These are phyloP conservation scores for Bombus turneri DNA, from an alignment of 1,140 invertebrate genomes.

Conservation along the genomic window DNA sequence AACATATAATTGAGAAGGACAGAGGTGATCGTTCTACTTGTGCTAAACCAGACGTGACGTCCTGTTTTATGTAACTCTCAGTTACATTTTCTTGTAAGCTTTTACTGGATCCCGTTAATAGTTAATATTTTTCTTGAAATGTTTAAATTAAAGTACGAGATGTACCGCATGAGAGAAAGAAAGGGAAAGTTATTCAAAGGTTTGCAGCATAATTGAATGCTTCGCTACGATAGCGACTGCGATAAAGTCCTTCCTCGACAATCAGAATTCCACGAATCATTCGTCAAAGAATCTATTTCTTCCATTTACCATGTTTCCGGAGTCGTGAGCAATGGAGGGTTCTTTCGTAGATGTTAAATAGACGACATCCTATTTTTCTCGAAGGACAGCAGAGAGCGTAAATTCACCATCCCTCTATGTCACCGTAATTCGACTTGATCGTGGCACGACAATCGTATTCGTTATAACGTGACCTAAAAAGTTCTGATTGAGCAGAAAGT, in stretches of 20 bases:
- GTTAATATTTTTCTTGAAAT: neutral
- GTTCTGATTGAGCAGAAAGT: neutral
- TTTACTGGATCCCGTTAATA: neutral
- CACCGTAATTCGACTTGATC: conserved; percentile 11
- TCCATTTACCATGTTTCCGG: conserved; percentile 11
- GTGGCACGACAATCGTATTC: conserved; percentile 25
- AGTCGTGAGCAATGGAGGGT: neutral
- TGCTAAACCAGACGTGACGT: neutral
- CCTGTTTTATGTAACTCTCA: neutral
- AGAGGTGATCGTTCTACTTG: neutral
- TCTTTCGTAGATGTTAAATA: conserved; percentile 34
- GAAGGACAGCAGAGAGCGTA: neutral
- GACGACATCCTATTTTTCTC: conserved; percentile 6
- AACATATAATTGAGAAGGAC: neutral
- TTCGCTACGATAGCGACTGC: no score
- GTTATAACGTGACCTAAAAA: conserved; percentile 23
- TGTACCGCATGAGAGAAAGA: neutral
- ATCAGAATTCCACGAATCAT: neutral
- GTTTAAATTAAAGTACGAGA: neutral
- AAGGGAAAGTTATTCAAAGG: neutral
- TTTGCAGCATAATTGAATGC: neutral
- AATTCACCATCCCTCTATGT: neutral
- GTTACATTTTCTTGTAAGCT: neutral
- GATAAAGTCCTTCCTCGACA: neutral
- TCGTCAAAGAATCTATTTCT: conserved; percentile 15